Evolutionary conservation across 1,140 invertebrate species (phyloP).

Genomic region (Ceratosolen fusciceps): DNA sequence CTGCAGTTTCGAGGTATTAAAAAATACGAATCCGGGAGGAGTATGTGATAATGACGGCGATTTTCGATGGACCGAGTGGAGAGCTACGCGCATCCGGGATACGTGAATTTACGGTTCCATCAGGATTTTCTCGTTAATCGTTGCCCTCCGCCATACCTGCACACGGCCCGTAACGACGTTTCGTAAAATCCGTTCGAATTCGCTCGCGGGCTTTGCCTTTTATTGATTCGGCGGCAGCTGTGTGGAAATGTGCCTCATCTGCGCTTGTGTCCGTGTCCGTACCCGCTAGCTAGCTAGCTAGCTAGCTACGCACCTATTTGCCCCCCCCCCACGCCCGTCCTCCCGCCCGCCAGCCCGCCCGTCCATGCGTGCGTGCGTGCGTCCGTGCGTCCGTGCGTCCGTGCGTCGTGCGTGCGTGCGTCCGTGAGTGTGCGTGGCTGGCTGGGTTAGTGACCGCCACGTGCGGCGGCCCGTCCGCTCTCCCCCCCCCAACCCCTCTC

Average conservation of each 20-base stretch:
- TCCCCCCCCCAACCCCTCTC: too few relatives aligned
- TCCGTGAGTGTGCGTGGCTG: not conserved
- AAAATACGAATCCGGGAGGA: not conserved
- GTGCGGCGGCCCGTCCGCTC: not conserved
- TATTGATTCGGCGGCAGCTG: constrained; percentile 34
- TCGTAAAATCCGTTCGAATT: constrained; percentile 34
- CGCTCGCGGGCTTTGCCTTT: constrained; percentile 27
- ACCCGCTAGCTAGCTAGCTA: too few relatives aligned
- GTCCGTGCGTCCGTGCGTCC: too few relatives aligned
- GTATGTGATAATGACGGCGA: not conserved
- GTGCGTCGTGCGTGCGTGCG: constrained; percentile 15
- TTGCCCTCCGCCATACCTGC: not conserved
- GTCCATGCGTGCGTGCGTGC: too few relatives aligned
- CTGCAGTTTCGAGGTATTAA: not conserved
- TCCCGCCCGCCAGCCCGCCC: too few relatives aligned
- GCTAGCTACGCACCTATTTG: too few relatives aligned
- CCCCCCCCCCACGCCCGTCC: too few relatives aligned
- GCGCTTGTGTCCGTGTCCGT: not conserved
- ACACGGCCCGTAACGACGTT: constrained; percentile 31
- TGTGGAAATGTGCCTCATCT: not conserved
- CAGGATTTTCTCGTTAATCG: constrained; percentile 39
- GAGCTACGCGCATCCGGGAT: not conserved
- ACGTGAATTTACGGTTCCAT: constrained; percentile 36
- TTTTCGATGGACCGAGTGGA: not conserved
- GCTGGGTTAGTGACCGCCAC: not conserved